Conservation (phyloP, 2,113 vertebrate species). For the Etheostoma cragini region DNA sequence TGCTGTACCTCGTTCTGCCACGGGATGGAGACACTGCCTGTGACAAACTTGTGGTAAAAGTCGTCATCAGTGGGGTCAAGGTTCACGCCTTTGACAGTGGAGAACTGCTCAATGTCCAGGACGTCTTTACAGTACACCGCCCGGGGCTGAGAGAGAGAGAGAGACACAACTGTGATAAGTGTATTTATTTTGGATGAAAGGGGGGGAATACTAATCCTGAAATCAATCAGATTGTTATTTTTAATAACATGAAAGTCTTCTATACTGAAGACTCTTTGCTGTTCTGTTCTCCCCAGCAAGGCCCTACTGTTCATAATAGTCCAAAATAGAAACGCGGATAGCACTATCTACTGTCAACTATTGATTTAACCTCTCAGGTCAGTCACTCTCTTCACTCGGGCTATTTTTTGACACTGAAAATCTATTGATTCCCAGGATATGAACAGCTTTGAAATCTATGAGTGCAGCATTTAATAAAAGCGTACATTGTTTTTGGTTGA, state of each 20-base stretch:
- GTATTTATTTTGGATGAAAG: neutral
- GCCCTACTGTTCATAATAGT: slow-evolving; percentile 37
- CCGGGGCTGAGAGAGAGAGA: slow-evolving; percentile 82
- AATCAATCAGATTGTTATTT: neutral
- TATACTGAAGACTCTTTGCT: slow-evolving; percentile 5
- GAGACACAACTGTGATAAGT: neutral
- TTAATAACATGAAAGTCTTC: neutral
- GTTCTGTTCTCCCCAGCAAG: neutral
- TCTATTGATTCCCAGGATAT: neutral
- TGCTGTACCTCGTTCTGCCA: slow-evolving; percentile 95
- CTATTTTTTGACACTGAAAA: slow-evolving; percentile 33
- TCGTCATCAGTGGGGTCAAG: slow-evolving; percentile 89
- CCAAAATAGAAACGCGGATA: slow-evolving; percentile 61
- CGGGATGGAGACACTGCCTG: slow-evolving; percentile 93
- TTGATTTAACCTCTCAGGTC: slow-evolving; percentile 58
- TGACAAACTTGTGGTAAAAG: slow-evolving; percentile 93
- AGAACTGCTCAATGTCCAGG: slow-evolving; percentile 92
- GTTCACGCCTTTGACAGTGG: slow-evolving; percentile 91
- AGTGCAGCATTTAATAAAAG: neutral
- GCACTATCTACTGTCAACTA: slow-evolving; percentile 56
- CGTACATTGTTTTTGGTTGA: neutral
- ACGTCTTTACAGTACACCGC: slow-evolving; percentile 93
- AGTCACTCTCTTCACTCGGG: slow-evolving; percentile 26
- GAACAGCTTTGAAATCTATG: slow-evolving; percentile 3
- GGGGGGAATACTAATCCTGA: neutral